A percentile compares a stretch with the other conserved stretches of the same genome.
These are phyloP conservation scores for Pangasius mekongensis DNA, from an alignment of 2,797 vertebrate genomes.

Conservation along the genomic window DNA sequence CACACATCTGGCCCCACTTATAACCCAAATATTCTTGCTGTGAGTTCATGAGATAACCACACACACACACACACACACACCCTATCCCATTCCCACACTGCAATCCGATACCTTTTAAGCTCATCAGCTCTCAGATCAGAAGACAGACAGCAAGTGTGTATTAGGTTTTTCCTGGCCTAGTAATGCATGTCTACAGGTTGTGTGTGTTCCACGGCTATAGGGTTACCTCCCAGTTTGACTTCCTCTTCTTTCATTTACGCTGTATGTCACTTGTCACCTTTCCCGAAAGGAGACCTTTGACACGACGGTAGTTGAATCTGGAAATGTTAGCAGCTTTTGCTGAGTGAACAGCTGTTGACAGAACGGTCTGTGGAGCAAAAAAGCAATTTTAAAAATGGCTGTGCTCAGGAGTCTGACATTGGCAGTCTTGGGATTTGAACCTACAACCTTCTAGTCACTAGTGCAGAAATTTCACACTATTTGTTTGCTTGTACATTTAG, in stretches of 20 bases:
- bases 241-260: slow-evolving; percentile 35
- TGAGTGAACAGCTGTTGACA: slow-evolving; percentile 40
- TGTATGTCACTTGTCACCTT: slow-evolving; percentile 29
- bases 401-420: background rate
- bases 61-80: background rate
- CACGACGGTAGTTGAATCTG: slow-evolving; percentile 19
- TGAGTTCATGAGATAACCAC: slow-evolving; percentile 27
- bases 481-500: background rate
- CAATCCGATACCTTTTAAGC: slow-evolving; percentile 38
- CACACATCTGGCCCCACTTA: background rate
- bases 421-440: background rate
- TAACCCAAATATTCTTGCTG: slow-evolving; percentile 27
- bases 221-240: slow-evolving; percentile 34
- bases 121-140: slow-evolving; percentile 30
- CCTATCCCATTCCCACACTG: slow-evolving; percentile 39
- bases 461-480: background rate
- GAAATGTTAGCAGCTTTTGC: slow-evolving; percentile 36
- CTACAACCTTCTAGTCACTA: background rate
- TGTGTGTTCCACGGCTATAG: slow-evolving; percentile 43
- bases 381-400: slow-evolving; percentile 33
- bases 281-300: slow-evolving; percentile 16
- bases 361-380: slow-evolving; percentile 40
- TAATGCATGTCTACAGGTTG: slow-evolving; percentile 19
- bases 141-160: slow-evolving; percentile 18
- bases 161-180: slow-evolving; percentile 22